These are phyloP conservation scores for Psittacula cyanocephala DNA, from an alignment of 2,113 vertebrate species.

Conservation along the genomic window DNA sequence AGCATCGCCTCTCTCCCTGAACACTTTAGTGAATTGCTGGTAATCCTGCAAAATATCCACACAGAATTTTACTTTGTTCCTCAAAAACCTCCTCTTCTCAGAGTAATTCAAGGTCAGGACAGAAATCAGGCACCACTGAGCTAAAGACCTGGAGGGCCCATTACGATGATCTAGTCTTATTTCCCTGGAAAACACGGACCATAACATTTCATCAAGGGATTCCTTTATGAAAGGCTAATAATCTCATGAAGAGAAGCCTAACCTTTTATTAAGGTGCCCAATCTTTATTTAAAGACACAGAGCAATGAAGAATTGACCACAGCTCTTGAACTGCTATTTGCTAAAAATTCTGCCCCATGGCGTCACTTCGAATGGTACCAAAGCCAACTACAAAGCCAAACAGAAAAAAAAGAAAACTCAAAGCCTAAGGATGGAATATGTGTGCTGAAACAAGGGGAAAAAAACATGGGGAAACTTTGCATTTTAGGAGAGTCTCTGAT, in stretches of 20 bases:
- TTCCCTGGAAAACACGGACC: constrained; percentile 35
- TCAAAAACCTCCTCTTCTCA: neutral
- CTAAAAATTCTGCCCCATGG: neutral
- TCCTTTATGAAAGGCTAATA: constrained; percentile 53
- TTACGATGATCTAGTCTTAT: constrained; percentile 29
- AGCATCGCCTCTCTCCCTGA: neutral
- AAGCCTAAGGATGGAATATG: neutral
- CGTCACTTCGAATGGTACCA: neutral
- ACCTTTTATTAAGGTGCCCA: constrained; percentile 10
- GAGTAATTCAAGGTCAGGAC: constrained; percentile 36
- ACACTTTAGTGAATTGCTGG: rapidly evolving
- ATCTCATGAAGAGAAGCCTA: constrained; percentile 6
- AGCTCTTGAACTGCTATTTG: neutral
- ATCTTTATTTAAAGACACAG: constrained; percentile 21
- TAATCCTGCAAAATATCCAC: neutral
- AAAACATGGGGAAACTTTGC: neutral
- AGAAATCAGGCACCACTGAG: neutral
- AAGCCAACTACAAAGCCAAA: neutral
- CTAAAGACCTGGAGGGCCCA: constrained; percentile 11
- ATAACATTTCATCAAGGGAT: constrained; percentile 41
- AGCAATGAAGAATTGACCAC: neutral
- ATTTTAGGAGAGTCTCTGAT: neutral
- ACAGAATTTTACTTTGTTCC: neutral
- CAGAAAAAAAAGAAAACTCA: neutral
- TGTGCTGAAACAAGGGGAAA: neutral